phyloP scores from a whole-genome alignment of 2,113 vertebrate species.

The Danionella cerebrum region DNA sequence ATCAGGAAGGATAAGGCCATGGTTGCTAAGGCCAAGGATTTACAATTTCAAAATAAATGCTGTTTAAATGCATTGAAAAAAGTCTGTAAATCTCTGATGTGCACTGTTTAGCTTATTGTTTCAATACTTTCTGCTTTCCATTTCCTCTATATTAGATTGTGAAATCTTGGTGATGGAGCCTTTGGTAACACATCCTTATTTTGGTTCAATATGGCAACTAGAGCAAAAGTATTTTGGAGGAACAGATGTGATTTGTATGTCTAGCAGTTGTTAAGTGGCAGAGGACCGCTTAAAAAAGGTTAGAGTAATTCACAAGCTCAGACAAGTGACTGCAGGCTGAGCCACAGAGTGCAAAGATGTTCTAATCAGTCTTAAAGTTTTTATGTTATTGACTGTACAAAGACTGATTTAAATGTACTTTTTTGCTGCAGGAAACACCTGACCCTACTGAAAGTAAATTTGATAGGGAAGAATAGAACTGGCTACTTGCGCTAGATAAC shows the following conservation, averaged over 20 bases:
- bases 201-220: neutral
- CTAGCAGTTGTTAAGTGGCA: neutral
- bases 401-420: neutral
- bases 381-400: constrained; percentile 20
- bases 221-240: neutral
- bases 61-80: neutral
- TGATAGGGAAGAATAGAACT: neutral
- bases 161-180: neutral
- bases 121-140: neutral
- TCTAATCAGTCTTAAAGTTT: constrained; percentile 9
- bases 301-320: neutral
- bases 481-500: too few relatives aligned
- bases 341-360: neutral
- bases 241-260: constrained; percentile 16
- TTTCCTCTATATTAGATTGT: neutral
- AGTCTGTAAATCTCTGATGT: neutral
- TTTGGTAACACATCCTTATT: neutral
- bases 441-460: neutral
- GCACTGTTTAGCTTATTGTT: neutral
- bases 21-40: neutral
- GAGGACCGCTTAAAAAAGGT: neutral
- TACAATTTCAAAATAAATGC: neutral
- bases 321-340: constrained; percentile 2
- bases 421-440: neutral
- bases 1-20: too few relatives aligned